A percentile compares a stretch with the other conserved stretches of the same genome.
Evolutionary conservation across 2,888 invertebrate genomes (phyloP).

Genomic region (Teinopalpus imperialis): DNA sequence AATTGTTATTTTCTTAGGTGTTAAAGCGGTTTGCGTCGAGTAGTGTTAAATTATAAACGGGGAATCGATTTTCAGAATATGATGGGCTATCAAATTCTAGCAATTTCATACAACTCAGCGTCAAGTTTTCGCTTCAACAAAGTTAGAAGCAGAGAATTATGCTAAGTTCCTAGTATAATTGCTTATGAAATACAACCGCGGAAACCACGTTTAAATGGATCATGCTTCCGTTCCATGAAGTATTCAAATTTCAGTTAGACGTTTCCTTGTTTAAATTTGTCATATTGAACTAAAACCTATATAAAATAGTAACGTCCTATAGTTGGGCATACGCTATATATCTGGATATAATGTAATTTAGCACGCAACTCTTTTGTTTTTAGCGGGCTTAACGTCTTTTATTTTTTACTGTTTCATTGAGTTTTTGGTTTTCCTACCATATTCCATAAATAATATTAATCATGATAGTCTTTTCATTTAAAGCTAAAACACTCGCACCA

Average conservation of each 20-base stretch:
- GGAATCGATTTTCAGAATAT: constrained; percentile 27
- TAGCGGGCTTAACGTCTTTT: too few species aligned
- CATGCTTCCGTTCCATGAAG: constrained; percentile 8
- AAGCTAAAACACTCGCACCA: too few species aligned
- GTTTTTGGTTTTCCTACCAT: too few species aligned
- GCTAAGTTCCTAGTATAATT: constrained; percentile 33
- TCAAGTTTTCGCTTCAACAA: constrained; percentile 27
- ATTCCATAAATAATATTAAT: too few species aligned
- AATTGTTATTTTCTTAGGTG: too few species aligned
- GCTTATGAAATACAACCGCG: constrained; percentile 38
- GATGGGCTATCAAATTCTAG: constrained; percentile 36
- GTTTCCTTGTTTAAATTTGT: not conserved
- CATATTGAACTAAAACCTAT: too few species aligned
- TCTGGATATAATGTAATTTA: too few species aligned
- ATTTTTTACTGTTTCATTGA: too few species aligned
- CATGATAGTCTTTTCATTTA: too few species aligned
- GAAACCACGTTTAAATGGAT: constrained; percentile 35
- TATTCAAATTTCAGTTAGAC: not conserved
- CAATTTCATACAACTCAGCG: constrained; percentile 31
- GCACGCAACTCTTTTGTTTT: too few species aligned
- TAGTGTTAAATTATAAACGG: constrained; percentile 25
- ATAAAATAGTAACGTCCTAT: too few species aligned
- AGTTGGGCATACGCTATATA: too few species aligned
- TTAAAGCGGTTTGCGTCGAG: not conserved
- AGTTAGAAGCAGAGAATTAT: constrained; percentile 34